These are phyloP conservation scores for Sarcophilus harrisii DNA, from an alignment of 2,797 vertebrate species.

Conservation along the genomic window DNA sequence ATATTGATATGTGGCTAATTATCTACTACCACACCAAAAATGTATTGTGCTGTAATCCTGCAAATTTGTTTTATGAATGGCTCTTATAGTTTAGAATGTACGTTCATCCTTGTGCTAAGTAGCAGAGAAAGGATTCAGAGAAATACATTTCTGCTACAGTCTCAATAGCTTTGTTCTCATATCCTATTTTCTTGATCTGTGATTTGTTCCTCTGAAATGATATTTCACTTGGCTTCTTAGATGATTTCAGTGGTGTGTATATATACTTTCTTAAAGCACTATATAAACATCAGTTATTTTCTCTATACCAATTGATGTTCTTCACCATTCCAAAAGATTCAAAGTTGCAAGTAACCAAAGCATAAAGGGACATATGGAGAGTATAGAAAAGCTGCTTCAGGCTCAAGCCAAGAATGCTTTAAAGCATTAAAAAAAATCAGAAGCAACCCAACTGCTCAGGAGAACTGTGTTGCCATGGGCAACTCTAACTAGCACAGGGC, in stretches of 20 bases:
- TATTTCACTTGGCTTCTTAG: background rate
- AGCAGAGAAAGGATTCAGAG: background rate
- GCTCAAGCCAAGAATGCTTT: background rate
- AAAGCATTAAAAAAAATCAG: conserved; percentile 34
- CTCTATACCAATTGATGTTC: background rate
- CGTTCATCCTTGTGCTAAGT: background rate
- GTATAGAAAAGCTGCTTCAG: background rate
- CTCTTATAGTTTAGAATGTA: conserved; percentile 32
- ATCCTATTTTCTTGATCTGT: background rate
- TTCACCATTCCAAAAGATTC: background rate
- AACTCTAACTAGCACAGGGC: conserved; percentile 53
- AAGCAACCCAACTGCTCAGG: conserved; percentile 38
- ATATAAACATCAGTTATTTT: background rate
- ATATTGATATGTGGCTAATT: background rate
- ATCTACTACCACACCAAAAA: background rate
- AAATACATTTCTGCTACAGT: conserved; percentile 4
- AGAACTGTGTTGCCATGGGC: conserved; percentile 56
- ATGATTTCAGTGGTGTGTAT: background rate
- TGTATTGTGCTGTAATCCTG: background rate
- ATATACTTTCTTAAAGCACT: background rate
- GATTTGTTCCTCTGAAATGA: conserved; percentile 32
- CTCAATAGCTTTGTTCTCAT: conserved; percentile 25
- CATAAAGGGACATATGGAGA: background rate
- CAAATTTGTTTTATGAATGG: conserved; percentile 32
- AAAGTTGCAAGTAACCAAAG: background rate